Evolutionary conservation across 2,797 vertebrate species (phyloP).

Genomic region (Lepus townsendii): DNA sequence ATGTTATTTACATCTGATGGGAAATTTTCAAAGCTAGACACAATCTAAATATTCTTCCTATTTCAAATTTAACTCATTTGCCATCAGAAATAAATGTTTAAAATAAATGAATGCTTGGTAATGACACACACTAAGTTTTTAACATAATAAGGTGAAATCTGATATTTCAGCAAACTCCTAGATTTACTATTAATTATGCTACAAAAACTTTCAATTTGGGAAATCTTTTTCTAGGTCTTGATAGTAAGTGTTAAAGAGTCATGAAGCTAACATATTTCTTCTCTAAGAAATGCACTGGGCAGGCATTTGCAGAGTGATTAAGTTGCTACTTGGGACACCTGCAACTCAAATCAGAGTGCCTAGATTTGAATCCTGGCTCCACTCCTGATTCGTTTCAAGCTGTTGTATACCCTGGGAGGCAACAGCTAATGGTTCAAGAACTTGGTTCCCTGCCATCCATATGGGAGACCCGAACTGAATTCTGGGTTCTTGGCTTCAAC

Average conservation of each 20-base stretch:
- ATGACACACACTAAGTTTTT: neutral
- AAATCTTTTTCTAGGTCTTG: neutral
- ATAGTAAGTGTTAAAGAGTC: neutral
- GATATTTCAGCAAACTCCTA: conserved; percentile 2
- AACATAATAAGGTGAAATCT: neutral
- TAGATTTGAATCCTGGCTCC: too few relatives aligned
- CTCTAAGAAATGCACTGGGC: conserved; percentile 26
- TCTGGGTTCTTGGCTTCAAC: too few relatives aligned
- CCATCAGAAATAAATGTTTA: neutral
- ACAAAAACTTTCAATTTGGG: conserved; percentile 18
- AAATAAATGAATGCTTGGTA: conserved; percentile 30
- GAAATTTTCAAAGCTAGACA: conserved; percentile 35
- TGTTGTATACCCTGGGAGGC: too few relatives aligned
- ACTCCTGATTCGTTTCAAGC: too few relatives aligned
- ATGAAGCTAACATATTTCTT: neutral
- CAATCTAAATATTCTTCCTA: neutral
- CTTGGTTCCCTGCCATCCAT: too few relatives aligned
- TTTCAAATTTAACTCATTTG: conserved; percentile 57
- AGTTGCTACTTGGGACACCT: too few relatives aligned
- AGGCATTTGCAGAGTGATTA: neutral
- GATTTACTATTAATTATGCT: conserved; percentile 17
- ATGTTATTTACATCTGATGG: conserved; percentile 26
- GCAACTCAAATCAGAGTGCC: too few relatives aligned
- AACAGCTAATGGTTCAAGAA: too few relatives aligned
- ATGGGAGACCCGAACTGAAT: too few relatives aligned